A percentile compares a stretch with the other conserved stretches of the same genome.
Evolutionary conservation across 1,140 invertebrate species (phyloP).

Genomic region (Papilio helenus): DNA sequence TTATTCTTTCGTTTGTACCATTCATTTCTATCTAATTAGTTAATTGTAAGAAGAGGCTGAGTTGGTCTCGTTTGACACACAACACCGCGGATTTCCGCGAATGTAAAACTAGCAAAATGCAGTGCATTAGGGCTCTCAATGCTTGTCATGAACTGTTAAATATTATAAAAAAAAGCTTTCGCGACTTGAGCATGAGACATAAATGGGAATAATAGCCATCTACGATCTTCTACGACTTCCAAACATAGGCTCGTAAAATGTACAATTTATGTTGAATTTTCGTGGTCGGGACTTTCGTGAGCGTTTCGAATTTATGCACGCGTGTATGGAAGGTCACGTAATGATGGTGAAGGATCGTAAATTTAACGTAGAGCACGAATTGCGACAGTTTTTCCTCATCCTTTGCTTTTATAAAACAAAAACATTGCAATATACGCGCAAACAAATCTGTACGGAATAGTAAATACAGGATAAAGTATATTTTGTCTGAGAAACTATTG

Average conservation of each 20-base stretch:
- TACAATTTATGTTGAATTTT: slow-evolving; percentile 20
- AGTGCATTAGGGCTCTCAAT: too few species aligned
- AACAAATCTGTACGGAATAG: background rate
- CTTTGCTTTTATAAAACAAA: slow-evolving; percentile 17
- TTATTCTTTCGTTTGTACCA: too few species aligned
- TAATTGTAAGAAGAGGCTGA: too few species aligned
- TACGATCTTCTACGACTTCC: background rate
- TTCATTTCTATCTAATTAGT: too few species aligned
- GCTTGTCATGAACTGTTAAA: too few species aligned
- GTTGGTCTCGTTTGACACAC: too few species aligned
- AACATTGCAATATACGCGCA: background rate
- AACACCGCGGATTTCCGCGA: too few species aligned
- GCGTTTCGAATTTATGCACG: slow-evolving; percentile 29
- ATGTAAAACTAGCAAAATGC: too few species aligned
- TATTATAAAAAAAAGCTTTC: too few species aligned
- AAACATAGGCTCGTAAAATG: background rate
- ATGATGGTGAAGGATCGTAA: slow-evolving; percentile 37
- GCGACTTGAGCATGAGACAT: too few species aligned
- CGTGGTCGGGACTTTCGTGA: slow-evolving; percentile 21
- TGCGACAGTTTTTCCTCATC: background rate
- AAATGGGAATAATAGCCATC: background rate
- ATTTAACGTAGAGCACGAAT: slow-evolving; percentile 29
- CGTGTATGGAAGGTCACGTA: slow-evolving; percentile 32
- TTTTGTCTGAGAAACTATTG: background rate
- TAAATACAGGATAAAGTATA: background rate